Conservation (phyloP, 2,797 vertebrate species). For the Thripadectes ignobilis region DNA sequence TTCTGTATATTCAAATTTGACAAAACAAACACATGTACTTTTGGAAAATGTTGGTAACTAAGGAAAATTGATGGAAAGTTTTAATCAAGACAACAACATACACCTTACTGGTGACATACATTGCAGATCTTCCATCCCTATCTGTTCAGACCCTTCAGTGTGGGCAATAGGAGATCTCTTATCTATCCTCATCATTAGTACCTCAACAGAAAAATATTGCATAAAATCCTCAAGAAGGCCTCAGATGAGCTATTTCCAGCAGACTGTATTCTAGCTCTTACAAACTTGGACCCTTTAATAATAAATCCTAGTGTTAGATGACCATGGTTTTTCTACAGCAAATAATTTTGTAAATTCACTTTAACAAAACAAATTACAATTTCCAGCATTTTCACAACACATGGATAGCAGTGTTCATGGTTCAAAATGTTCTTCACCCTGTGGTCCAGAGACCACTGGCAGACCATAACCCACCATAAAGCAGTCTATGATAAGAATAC, state of each 20-base stretch:
- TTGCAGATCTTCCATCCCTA: background rate
- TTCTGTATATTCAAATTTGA: background rate
- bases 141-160: background rate
- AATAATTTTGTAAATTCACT: background rate
- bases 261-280: background rate
- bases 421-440: background rate
- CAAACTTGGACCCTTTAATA: background rate
- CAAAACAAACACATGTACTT: background rate
- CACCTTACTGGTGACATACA: background rate
- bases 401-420: background rate
- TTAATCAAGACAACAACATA: background rate
- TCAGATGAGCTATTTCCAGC: background rate
- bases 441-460: background rate
- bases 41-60: background rate
- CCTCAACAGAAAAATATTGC: background rate
- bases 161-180: background rate
- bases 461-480: background rate
- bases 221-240: background rate
- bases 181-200: background rate
- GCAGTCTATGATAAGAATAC: background rate
- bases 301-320: background rate
- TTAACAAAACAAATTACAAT: background rate
- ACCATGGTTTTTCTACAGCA: background rate
- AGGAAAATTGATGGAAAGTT: background rate
- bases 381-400: background rate